These are phyloP conservation scores for Chromoteleia sp. DNA, from an alignment of 2,888 invertebrate genomes.

Conservation along the genomic window DNA sequence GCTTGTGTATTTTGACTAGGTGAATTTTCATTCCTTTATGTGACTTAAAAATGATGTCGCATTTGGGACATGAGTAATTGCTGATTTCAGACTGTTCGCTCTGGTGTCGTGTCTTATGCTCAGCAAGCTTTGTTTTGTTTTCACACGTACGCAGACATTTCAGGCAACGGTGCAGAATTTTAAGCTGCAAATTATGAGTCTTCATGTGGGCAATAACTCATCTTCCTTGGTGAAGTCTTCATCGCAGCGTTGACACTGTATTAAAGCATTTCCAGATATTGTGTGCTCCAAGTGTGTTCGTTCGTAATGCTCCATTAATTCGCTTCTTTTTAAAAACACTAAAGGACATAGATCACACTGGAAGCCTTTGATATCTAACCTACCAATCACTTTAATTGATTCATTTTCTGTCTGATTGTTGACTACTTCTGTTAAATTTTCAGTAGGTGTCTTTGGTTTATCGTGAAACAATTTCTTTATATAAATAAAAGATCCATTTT, in stretches of 20 bases:
- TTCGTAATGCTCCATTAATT: slow-evolving; percentile 1
- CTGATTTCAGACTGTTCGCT: background rate
- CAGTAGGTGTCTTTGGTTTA: too few species aligned
- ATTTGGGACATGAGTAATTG: background rate
- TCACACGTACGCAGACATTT: slow-evolving; percentile 41
- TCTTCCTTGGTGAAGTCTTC: slow-evolving; percentile 19
- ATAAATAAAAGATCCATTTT: too few species aligned
- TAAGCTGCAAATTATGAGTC: slow-evolving; percentile 6
- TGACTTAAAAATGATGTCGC: slow-evolving; percentile 21
- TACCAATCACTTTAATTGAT: background rate
- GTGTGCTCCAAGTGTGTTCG: background rate
- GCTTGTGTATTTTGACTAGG: slow-evolving; percentile 7
- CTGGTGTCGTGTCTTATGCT: slow-evolving; percentile 6
- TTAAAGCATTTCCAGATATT: background rate
- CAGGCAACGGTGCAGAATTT: slow-evolving; percentile 9
- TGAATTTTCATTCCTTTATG: slow-evolving; percentile 27
- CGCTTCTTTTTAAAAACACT: background rate
- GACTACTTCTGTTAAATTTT: too few species aligned
- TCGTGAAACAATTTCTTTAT: too few species aligned
- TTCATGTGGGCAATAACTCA: slow-evolving; percentile 28
- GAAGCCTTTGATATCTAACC: background rate
- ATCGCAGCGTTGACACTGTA: slow-evolving; percentile 42
- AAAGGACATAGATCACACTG: background rate
- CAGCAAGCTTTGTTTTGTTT: background rate
- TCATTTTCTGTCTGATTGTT: too few species aligned